These are phyloP conservation scores for Athalia cordata DNA, from an alignment of 2,888 invertebrate genomes.

Conservation along the genomic window DNA sequence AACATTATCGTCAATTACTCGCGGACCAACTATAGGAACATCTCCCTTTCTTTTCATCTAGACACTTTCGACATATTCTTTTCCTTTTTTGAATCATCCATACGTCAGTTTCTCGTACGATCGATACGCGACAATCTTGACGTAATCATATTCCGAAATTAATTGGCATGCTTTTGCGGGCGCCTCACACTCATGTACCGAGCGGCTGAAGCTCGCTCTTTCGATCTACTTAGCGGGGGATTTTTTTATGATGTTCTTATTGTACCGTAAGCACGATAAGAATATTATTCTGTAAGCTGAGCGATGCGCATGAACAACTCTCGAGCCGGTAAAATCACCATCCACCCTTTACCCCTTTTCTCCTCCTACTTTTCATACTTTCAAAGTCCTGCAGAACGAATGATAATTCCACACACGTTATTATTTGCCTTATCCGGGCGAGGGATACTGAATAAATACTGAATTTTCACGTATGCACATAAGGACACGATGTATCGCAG, in stretches of 20 bases:
- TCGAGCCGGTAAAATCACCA: neutral
- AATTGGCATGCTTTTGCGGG: constrained; percentile 14
- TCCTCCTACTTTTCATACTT: neutral
- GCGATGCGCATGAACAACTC: neutral
- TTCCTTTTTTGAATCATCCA: neutral
- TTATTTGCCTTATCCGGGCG: neutral
- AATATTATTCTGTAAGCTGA: no score
- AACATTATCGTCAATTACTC: no score
- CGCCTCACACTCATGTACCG: neutral
- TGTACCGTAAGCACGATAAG: no score
- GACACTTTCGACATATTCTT: neutral
- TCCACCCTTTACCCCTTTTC: neutral
- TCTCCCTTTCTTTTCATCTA: no score
- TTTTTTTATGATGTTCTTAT: neutral
- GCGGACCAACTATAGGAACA: no score
- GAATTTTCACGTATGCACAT: neutral
- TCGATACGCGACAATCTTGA: constrained; percentile 8
- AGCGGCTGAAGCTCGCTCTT: neutral
- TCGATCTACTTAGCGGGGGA: constrained; percentile 5
- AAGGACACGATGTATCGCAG: neutral
- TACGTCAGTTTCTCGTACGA: neutral
- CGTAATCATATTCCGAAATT: neutral
- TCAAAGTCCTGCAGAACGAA: neutral
- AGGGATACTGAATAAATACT: neutral
- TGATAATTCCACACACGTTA: neutral